Evolutionary conservation across 2,888 invertebrate genomes (phyloP), one percentile per base, ranked within the genome.

Genomic region (Thera britannica): DNA sequence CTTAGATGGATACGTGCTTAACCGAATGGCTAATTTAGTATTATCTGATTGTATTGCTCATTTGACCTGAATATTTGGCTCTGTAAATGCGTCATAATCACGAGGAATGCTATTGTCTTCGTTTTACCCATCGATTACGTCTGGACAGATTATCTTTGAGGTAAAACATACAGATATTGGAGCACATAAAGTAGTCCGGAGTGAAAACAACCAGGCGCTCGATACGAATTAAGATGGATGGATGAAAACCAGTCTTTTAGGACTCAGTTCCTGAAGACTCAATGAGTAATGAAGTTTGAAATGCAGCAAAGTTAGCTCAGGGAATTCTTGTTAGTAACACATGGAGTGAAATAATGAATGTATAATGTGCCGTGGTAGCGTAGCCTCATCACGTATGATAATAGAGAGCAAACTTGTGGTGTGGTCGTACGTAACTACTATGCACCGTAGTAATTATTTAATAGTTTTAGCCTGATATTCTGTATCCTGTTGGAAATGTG

Each of bases 21-120:
- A 75, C 85, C 90, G 85, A 90, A 92, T 90, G 76, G 85, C 83
- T 89, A 90, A 91, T 90, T 90, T 87, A 89, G 87, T 84, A 84
- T 84, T 90, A 92, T 92, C 90, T 89, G 90, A 91, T 91, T 87
- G 88, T 85, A 86, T 86, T 90, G 90, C 88, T 90, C 88, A 88
- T 81, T 83, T 85, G 86, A 90, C 90, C 90, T 88, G 84, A 88
- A 90, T 90, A 87, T 90, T 88, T 83, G 80, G 85, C 85, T 84
- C 84, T 84, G 41, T 89, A 88, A 89, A 89, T 79, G 82, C 86
- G 85, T 89, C 86, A 89, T 85, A 80, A 77, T 77, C 72, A 75
- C 82, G 76, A 66, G 82, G 84, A 78, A 87, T 85, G 77, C 88
- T 81, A 89, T 90, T 90, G 91, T 90, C 80, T 85, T 81, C 70